Base-by-base conservation (phyloP, 2,888 invertebrate species). In the Sesamia inferens region DNA sequence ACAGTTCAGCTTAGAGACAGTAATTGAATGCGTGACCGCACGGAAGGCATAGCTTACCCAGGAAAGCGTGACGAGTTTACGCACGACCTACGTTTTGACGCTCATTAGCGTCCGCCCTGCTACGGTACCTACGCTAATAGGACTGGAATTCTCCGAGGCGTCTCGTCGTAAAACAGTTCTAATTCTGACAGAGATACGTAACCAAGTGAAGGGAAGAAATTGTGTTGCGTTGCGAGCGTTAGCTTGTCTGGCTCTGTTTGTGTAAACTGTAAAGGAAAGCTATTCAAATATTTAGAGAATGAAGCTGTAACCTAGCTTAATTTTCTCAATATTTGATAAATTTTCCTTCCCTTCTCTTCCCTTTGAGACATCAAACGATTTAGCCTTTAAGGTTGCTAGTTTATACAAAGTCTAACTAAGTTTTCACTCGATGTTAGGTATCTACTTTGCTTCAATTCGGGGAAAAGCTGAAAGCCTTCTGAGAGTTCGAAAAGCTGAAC, bases 61-160 rank as follows among this genome's bases (percentile, higher is more conserved):
- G 87, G 90, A 90, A 90, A 92, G 92, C 93, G 91, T 92, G 92
- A 92, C 91, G 89, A 61, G 67, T 76, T 82, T 71, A 78, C 89
- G 89, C 89, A 90, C 89, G 88, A 88, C 85, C 83, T 87, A 85
- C 85, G 82, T 86, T 87, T 79, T 81, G 81, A 79, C 85, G 83
- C 84, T 90, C 89, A 92, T 91, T 92, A 92, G 87, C 90, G 86
- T 86, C 85, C 78, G 85, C 87, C 85, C 87, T 83, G 78, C 85
- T 81, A 82, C 74, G 72, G 74, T 66, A 74, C 68, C 64, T 64
- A 57, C 51, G 80, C 74, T 86, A 77, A 80, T 57, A 82, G 62
- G 66, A 78, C 68, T 68, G 61, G 58, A 68, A 68, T 81, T 65
- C 81, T 78, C 31, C 39, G 81, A 81, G 78, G 51, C 19, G 24